phyloP scores from a whole-genome alignment of 2,113 vertebrate species.

The Brachypodius melanocephalos region DNA sequence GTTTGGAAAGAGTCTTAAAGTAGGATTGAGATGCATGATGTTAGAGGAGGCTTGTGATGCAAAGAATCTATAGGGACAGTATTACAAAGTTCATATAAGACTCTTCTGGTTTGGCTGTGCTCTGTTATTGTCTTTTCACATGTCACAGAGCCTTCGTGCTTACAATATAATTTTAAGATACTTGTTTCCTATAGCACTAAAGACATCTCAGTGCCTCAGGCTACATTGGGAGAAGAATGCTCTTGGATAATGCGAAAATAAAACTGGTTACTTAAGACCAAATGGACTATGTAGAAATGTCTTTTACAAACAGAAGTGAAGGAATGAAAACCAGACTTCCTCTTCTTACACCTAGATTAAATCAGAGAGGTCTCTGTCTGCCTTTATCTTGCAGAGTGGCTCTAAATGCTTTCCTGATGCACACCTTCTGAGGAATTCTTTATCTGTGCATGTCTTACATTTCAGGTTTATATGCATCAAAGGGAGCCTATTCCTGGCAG shows the following conservation, averaged over 20 bases:
- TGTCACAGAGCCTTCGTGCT: not conserved
- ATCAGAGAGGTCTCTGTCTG: not conserved
- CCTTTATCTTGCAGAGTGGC: not conserved
- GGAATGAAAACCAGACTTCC: not conserved
- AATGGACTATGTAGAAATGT: not conserved
- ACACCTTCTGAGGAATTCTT: not conserved
- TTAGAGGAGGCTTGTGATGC: not conserved
- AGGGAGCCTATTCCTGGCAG: not conserved
- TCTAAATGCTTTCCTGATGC: not conserved
- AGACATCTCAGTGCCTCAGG: not conserved
- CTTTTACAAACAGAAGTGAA: not conserved
- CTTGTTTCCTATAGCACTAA: not conserved
- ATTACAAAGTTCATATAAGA: not conserved
- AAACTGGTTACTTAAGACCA: not conserved
- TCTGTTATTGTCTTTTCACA: not conserved
- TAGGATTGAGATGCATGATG: not conserved
- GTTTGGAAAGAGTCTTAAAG: not conserved
- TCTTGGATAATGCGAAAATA: not conserved
- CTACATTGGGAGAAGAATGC: not conserved
- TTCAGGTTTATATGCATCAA: slow-evolving; percentile 21
- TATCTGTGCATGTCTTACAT: not conserved
- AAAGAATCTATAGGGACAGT: not conserved
- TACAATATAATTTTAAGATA: not conserved
- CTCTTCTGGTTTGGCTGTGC: not conserved
- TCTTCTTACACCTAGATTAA: not conserved